Conservation (phyloP, 2,888 invertebrate genomes). For the Agonopterix alstromeriana region DNA sequence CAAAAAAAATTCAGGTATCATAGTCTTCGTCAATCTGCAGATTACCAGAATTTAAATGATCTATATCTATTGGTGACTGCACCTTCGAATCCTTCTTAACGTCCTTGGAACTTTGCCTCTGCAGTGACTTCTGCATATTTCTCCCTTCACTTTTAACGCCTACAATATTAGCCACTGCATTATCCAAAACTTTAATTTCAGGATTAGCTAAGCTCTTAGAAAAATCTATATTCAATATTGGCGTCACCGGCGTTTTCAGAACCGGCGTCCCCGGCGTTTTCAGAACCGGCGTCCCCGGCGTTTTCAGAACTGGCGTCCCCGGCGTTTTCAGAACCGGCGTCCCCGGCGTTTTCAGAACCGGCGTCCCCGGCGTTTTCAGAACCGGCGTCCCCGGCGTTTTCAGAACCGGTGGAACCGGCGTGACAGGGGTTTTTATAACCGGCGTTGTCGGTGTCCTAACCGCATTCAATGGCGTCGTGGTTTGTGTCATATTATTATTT, state of each 20-base stretch:
- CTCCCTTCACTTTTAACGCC: constrained; percentile 32
- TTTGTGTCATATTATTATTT: constrained; percentile 14
- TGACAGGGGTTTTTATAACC: constrained; percentile 7
- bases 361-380: constrained; percentile 16
- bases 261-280: constrained; percentile 22
- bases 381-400: neutral
- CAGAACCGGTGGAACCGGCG: constrained; percentile 24
- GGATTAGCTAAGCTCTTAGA: constrained; percentile 52
- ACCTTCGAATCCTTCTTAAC: constrained; percentile 30
- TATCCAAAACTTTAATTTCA: constrained; percentile 59
- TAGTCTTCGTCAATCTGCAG: constrained; percentile 72
- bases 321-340: constrained; percentile 14
- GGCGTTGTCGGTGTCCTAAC: constrained; percentile 14
- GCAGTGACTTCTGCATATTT: constrained; percentile 13
- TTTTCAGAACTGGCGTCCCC: constrained; percentile 20
- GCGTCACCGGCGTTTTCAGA: constrained; percentile 21
- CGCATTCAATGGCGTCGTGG: too few species aligned
- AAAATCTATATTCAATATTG: constrained; percentile 64
- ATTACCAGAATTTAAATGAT: constrained; percentile 54
- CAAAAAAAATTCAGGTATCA: constrained; percentile 57
- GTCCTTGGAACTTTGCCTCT: constrained; percentile 51
- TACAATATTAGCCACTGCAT: constrained; percentile 31
- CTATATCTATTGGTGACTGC: constrained; percentile 41
- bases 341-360: constrained; percentile 7
- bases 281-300: constrained; percentile 11